Percentiles rank a stretch among this genome's conserved stretches.
These are phyloP conservation scores for Ptilodon capucinus DNA, from an alignment of 2,888 invertebrate genomes.

Conservation along the genomic window DNA sequence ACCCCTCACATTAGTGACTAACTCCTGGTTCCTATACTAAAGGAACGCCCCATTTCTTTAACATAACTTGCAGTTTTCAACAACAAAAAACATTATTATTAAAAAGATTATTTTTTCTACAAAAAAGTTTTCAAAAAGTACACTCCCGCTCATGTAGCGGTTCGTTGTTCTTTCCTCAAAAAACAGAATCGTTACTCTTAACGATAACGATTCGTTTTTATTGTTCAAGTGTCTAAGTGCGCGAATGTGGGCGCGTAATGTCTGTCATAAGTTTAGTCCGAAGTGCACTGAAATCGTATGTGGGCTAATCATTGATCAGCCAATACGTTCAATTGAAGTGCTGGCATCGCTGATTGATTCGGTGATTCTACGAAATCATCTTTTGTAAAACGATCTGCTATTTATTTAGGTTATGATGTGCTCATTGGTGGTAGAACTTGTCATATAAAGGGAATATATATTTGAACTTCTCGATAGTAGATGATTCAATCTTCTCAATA, in stretches of 20 bases:
- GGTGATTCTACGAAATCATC: slow-evolving; percentile 20
- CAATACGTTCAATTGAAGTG: slow-evolving; percentile 34
- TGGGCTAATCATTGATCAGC: slow-evolving; percentile 33
- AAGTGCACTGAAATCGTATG: slow-evolving; percentile 30
- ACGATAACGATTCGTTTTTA: too few species aligned
- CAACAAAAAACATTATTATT: too few species aligned
- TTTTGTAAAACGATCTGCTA: slow-evolving; percentile 16
- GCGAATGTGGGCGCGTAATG: slow-evolving; percentile 23
- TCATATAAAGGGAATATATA: neutral
- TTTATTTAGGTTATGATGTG: slow-evolving; percentile 5
- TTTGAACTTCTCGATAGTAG: too few species aligned
- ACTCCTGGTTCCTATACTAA: too few species aligned
- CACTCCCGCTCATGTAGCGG: too few species aligned
- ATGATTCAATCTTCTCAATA: neutral
- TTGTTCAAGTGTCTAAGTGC: neutral
- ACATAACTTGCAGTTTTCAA: too few species aligned
- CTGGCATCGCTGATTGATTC: slow-evolving; percentile 19
- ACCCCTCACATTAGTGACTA: too few species aligned
- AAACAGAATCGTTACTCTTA: too few species aligned
- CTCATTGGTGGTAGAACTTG: neutral
- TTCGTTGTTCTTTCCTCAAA: too few species aligned
- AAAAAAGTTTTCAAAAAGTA: too few species aligned
- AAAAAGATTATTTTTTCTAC: too few species aligned
- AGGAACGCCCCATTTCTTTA: too few species aligned
- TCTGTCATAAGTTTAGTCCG: slow-evolving; percentile 23